Evolutionary conservation across 2,888 invertebrate genomes (phyloP).

Genomic region (Linnaemya tessellans): DNA sequence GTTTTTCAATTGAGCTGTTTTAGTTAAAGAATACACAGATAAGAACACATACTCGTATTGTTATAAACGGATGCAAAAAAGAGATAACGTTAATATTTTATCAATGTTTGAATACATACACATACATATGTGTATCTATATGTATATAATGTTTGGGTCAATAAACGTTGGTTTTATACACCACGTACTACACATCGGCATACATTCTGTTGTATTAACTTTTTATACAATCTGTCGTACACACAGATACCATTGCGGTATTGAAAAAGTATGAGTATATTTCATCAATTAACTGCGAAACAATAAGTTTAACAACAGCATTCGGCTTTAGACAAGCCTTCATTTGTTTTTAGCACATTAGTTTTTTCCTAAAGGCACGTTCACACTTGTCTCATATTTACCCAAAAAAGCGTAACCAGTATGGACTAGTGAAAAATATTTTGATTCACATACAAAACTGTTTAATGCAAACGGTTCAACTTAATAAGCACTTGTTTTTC

Average conservation of each 20-base stretch:
- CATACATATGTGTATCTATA: neutral
- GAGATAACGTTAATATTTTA: neutral
- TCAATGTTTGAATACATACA: neutral
- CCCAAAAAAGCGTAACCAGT: too few relatives aligned
- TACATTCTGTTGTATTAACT: neutral
- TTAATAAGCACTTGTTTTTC: too few relatives aligned
- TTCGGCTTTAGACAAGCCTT: slow-evolving; percentile 43
- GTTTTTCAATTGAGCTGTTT: neutral
- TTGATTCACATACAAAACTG: too few relatives aligned
- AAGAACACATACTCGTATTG: neutral
- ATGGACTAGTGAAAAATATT: too few relatives aligned
- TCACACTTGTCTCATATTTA: too few relatives aligned
- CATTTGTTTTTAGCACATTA: neutral
- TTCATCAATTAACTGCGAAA: slow-evolving; percentile 6
- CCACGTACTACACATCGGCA: neutral
- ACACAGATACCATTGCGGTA: neutral
- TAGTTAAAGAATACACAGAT: neutral
- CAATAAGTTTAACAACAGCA: slow-evolving; percentile 17
- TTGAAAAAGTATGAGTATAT: neutral
- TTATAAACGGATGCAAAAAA: neutral
- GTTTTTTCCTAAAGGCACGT: too few relatives aligned
- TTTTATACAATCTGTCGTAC: neutral
- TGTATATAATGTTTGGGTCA: slow-evolving; percentile 74
- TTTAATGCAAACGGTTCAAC: too few relatives aligned
- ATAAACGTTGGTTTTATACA: slow-evolving; percentile 74